A percentile compares a stretch with the other conserved stretches of the same genome.
phyloP scores from a whole-genome alignment of 2,113 vertebrate genomes.

The Bombycilla garrulus region DNA sequence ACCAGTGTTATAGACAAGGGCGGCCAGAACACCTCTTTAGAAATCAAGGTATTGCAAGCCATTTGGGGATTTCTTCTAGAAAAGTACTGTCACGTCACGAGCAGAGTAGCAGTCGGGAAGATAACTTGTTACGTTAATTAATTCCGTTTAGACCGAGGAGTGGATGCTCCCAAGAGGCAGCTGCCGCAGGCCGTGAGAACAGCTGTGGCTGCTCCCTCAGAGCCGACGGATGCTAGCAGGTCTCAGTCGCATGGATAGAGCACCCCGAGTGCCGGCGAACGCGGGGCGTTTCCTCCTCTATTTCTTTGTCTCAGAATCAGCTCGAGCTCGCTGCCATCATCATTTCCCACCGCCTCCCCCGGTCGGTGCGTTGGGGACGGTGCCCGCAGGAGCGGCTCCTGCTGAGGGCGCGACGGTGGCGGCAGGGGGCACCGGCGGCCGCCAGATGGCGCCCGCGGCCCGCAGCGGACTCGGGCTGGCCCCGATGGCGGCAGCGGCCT shows the following conservation, averaged over 20 bases:
- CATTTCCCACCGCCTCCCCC: accelerated
- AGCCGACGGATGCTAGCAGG: accelerated
- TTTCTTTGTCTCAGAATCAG: background rate
- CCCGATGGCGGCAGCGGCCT: too few species aligned
- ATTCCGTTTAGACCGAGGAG: background rate
- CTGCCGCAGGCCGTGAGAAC: too few species aligned
- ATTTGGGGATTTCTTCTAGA: background rate
- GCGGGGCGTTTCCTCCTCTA: accelerated
- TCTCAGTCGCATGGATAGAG: accelerated
- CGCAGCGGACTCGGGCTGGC: accelerated
- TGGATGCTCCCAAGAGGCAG: background rate
- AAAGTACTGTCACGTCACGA: too few species aligned
- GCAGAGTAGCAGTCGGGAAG: background rate
- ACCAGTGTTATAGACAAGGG: accelerated
- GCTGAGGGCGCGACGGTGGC: background rate
- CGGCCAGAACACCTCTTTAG: background rate
- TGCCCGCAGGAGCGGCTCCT: too few species aligned
- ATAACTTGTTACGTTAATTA: background rate
- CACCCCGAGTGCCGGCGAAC: accelerated
- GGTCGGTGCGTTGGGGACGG: accelerated
- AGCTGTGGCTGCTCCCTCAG: accelerated
- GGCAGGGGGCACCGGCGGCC: background rate
- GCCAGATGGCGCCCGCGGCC: background rate
- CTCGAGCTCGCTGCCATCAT: accelerated
- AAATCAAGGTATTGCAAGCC: background rate